These are phyloP conservation scores for Rotaria sp. DNA, from an alignment of 2,888 invertebrate species.

Conservation along the genomic window DNA sequence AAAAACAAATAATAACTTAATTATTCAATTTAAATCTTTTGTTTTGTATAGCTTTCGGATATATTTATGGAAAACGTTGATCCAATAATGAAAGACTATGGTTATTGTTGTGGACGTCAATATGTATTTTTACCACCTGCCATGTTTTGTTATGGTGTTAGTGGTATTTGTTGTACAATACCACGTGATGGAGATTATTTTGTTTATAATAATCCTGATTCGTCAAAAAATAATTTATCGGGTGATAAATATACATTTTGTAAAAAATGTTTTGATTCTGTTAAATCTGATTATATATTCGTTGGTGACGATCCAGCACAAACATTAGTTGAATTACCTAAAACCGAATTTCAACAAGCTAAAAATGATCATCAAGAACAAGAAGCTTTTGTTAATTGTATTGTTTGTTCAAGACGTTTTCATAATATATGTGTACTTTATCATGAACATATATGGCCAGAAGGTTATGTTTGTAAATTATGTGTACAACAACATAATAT, in stretches of 20 bases:
- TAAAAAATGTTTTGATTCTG: conserved; percentile 99
- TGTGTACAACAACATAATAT: conserved; percentile 82
- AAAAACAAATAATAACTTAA: neutral
- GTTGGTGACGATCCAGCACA: conserved; percentile 92
- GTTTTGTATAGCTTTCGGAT: conserved; percentile 68
- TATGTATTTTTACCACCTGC: conserved; percentile 98
- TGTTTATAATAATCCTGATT: conserved; percentile 52
- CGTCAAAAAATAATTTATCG: conserved; percentile 35
- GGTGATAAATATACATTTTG: conserved; percentile 87
- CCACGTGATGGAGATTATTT: conserved; percentile 95
- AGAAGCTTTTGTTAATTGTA: conserved; percentile 74
- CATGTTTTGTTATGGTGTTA: conserved; percentile 86
- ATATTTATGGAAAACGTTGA: conserved; percentile 95
- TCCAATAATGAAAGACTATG: conserved; percentile 92
- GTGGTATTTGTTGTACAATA: conserved; percentile 86
- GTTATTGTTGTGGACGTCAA: conserved; percentile 97
- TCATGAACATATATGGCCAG: conserved; percentile 87
- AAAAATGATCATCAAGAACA: conserved; percentile 42
- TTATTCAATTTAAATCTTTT: neutral
- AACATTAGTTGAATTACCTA: conserved; percentile 57
- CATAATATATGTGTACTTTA: conserved; percentile 96
- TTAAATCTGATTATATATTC: conserved; percentile 93
- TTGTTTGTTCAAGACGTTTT: conserved; percentile 89
- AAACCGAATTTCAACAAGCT: conserved; percentile 37
- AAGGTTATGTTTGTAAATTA: conserved; percentile 75